These are phyloP conservation scores for Malurus leucopterus DNA, from an alignment of 2,797 vertebrate genomes.

Conservation along the genomic window DNA sequence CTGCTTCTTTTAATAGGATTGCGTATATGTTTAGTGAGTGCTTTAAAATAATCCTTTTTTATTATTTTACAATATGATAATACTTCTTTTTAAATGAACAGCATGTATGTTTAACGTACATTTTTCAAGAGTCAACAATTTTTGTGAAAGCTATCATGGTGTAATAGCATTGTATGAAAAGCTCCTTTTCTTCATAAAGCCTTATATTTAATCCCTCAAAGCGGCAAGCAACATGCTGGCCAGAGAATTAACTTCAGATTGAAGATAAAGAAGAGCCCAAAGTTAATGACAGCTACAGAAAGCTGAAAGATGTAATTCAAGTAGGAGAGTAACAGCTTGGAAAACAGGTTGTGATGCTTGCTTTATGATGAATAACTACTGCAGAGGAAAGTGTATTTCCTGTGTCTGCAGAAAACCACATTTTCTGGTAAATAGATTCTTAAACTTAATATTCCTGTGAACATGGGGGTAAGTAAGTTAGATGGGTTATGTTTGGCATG, in stretches of 20 bases:
- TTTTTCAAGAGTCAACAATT: constrained; percentile 69
- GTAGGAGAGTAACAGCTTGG: constrained; percentile 47
- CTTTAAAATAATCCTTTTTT: constrained; percentile 56
- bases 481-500: neutral
- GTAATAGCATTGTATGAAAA: constrained; percentile 79
- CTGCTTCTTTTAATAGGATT: constrained; percentile 34
- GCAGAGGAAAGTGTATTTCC: constrained; percentile 36
- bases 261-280: constrained; percentile 73
- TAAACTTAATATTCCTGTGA: constrained; percentile 32
- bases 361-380: neutral
- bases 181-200: constrained; percentile 79
- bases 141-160: constrained; percentile 79
- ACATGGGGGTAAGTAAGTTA: neutral
- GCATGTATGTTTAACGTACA: constrained; percentile 64
- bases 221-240: constrained; percentile 71
- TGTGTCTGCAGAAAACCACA: neutral
- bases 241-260: constrained; percentile 78
- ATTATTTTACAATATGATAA: constrained; percentile 62
- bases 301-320: constrained; percentile 63
- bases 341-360: constrained; percentile 40
- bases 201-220: constrained; percentile 77
- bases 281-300: constrained; percentile 73
- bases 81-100: constrained; percentile 72
- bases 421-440: constrained; percentile 26
- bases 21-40: constrained; percentile 11